Evolutionary conservation across 2,888 invertebrate species (phyloP).

Genomic region (Aromia moschata): DNA sequence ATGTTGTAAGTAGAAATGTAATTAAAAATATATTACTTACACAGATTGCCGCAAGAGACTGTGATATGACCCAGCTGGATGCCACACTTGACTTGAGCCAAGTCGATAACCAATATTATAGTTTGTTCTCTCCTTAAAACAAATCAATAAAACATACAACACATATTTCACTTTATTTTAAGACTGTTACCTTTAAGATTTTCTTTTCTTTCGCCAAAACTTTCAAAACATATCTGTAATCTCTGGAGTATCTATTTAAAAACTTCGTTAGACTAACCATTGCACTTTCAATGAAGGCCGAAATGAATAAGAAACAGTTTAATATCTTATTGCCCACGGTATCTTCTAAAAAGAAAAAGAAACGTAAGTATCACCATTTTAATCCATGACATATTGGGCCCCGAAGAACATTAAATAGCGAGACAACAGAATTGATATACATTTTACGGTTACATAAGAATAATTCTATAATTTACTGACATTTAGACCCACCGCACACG

Average conservation of each 20-base stretch:
- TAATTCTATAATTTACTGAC: too few species aligned
- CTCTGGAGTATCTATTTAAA: constrained; percentile 88
- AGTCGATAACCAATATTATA: constrained; percentile 74
- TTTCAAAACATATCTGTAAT: constrained; percentile 93
- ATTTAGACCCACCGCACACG: too few species aligned
- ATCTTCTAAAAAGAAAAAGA: constrained; percentile 53
- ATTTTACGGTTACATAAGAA: too few species aligned
- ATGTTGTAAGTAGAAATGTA: too few species aligned
- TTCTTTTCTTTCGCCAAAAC: constrained; percentile 90
- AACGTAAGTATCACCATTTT: too few species aligned
- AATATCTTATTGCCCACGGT: constrained; percentile 66
- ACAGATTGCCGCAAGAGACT: constrained; percentile 53
- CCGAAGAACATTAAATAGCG: too few species aligned
- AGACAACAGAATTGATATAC: too few species aligned
- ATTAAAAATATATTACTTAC: constrained; percentile 52
- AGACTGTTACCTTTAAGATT: constrained; percentile 81
- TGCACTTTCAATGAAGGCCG: constrained; percentile 79
- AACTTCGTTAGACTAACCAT: constrained; percentile 84
- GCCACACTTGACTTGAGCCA: constrained; percentile 74
- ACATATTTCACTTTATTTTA: not conserved
- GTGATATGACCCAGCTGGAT: constrained; percentile 62
- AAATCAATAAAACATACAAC: constrained; percentile 55
- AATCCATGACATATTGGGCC: too few species aligned
- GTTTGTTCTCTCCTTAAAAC: constrained; percentile 70
- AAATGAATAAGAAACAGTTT: constrained; percentile 68